These are phyloP conservation scores for Helicoverpa armigera DNA, from an alignment of 1,140 invertebrate species.

Conservation along the genomic window DNA sequence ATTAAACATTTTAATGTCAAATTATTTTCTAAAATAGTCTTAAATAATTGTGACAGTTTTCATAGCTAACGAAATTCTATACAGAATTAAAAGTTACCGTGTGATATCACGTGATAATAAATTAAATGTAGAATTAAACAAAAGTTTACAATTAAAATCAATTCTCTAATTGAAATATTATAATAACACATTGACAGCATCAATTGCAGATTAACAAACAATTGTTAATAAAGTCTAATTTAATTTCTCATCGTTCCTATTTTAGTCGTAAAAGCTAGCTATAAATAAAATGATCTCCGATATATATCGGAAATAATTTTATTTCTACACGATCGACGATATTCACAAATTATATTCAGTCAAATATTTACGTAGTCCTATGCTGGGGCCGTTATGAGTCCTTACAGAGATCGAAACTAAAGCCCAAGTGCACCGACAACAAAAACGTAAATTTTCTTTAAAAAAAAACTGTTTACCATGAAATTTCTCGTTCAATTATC, in stretches of 20 bases:
- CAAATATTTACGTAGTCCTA: constrained; percentile 30
- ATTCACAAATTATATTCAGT: constrained; percentile 45
- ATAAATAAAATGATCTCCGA: constrained; percentile 30
- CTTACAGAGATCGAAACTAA: neutral
- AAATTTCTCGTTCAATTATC: no score
- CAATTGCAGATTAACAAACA: neutral
- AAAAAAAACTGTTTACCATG: no score
- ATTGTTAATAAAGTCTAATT: neutral
- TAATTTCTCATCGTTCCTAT: neutral
- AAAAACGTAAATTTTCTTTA: no score
- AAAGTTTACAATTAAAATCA: neutral
- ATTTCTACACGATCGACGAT: constrained; percentile 27
- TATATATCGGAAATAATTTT: constrained; percentile 3
- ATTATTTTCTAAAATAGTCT: constrained; percentile 7
- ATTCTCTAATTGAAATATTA: neutral
- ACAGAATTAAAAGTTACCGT: neutral
- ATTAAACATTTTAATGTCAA: neutral
- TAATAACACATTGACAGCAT: neutral
- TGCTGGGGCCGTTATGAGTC: neutral
- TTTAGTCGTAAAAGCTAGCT: constrained; percentile 17
- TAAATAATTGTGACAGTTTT: constrained; percentile 4
- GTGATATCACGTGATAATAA: neutral
- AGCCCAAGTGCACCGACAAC: no score
- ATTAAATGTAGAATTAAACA: neutral
- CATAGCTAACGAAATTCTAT: neutral